A percentile compares a stretch with the other conserved stretches of the same genome.
phyloP scores from a whole-genome alignment of 2,113 vertebrate species.

The Ariopsis seemanni region DNA sequence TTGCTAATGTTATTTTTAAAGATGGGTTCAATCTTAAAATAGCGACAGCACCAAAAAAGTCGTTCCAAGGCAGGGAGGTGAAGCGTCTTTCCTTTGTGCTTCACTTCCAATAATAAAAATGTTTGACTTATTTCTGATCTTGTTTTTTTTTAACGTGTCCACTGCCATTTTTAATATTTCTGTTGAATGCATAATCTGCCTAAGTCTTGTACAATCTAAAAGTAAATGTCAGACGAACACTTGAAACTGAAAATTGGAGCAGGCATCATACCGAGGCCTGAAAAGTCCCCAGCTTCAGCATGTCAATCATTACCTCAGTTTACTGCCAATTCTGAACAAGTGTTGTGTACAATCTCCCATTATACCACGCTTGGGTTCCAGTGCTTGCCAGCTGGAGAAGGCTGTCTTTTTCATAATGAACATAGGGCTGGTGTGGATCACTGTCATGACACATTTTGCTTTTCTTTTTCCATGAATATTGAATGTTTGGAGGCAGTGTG shows the following conservation, averaged over 20 bases:
- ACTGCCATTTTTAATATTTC: not conserved
- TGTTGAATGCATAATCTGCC: not conserved
- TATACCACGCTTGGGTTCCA: not conserved
- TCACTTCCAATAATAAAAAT: not conserved
- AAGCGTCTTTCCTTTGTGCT: not conserved
- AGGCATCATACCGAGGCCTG: not conserved
- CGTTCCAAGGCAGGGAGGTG: not conserved
- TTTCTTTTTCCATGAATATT: not conserved
- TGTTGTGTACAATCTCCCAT: slow-evolving; percentile 3
- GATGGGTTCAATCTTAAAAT: not conserved
- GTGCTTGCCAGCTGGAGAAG: not conserved
- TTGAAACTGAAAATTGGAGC: not conserved
- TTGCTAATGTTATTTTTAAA: not conserved
- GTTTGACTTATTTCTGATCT: not conserved
- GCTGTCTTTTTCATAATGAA: slow-evolving; percentile 5
- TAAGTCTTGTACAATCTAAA: not conserved
- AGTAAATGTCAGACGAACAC: not conserved
- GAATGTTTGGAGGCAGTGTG: not conserved
- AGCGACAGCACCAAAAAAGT: not conserved
- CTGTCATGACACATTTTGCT: slow-evolving; percentile 9
- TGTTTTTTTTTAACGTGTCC: not conserved
- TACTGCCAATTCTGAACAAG: not conserved
- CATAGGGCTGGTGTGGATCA: not conserved
- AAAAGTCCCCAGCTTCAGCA: not conserved
- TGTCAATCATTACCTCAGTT: not conserved